These are phyloP conservation scores for Pollenia labialis DNA, from an alignment of 2,888 invertebrate genomes.

Conservation along the genomic window DNA sequence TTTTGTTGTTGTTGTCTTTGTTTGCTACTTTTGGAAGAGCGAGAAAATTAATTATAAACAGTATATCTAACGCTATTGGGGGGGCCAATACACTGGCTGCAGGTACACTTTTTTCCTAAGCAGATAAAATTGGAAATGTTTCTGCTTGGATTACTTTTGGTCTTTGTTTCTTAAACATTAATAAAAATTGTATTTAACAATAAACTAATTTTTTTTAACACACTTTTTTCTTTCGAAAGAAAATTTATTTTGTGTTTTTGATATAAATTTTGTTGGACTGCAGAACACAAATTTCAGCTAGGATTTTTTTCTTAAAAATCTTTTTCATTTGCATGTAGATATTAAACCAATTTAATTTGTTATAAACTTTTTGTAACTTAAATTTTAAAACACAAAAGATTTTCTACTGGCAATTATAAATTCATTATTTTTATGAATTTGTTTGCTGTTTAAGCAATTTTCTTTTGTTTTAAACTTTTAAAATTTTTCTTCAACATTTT, in stretches of 20 bases:
- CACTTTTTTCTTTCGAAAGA: not conserved
- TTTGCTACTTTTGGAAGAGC: constrained; percentile 32
- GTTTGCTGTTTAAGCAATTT: constrained; percentile 14
- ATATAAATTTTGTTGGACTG: too few relatives aligned
- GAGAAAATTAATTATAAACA: constrained; percentile 32
- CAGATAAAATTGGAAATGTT: constrained; percentile 61
- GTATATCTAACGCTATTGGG: constrained; percentile 26
- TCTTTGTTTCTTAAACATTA: constrained; percentile 19
- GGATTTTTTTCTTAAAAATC: too few relatives aligned
- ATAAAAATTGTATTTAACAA: constrained; percentile 45
- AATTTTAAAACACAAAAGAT: constrained; percentile 35
- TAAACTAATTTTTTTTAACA: not conserved
- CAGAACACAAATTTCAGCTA: too few relatives aligned
- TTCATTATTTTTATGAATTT: constrained; percentile 23
- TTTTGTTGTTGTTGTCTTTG: not conserved
- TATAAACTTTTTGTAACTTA: not conserved
- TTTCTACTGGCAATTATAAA: not conserved
- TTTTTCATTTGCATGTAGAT: too few relatives aligned
- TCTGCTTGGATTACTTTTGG: constrained; percentile 24
- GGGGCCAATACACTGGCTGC: constrained; percentile 54
- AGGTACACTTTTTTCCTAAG: constrained; percentile 47
- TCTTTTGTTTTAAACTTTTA: not conserved
- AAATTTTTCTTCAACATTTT: not conserved
- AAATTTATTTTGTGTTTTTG: constrained; percentile 23
- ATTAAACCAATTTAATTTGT: too few relatives aligned